These are phyloP conservation scores for Galaxea fascicularis DNA, from an alignment of 92 coral and sea anemone genomes.

Conservation along the genomic window DNA sequence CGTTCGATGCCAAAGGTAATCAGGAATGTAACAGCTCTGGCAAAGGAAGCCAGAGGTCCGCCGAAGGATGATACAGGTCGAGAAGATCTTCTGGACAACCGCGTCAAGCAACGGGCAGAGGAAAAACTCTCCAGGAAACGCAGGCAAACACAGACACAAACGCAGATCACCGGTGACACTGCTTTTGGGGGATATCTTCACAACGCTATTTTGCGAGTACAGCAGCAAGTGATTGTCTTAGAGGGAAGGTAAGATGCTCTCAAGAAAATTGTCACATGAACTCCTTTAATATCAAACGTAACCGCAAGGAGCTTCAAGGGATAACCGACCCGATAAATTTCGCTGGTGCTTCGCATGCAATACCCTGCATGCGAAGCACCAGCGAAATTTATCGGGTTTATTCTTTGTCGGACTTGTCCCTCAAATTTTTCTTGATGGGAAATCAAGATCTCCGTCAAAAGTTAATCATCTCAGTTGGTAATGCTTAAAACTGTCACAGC, in stretches of 20 bases:
- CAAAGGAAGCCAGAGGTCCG: constrained; percentile 5
- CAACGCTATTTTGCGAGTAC: constrained; percentile 49
- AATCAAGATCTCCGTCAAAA: no score
- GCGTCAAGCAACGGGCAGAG: background rate
- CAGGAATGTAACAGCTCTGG: background rate
- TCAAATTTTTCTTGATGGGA: no score
- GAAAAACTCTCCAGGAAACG: constrained; percentile 23
- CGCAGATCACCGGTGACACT: constrained; percentile 12
- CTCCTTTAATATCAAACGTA: background rate
- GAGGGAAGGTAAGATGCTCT: constrained; percentile 25
- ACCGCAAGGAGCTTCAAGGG: no score
- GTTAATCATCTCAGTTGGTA: no score
- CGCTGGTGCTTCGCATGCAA: no score
- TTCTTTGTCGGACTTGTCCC: no score
- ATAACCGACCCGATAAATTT: no score
- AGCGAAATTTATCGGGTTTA: no score
- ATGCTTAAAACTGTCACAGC: no score
- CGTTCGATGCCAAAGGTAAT: background rate
- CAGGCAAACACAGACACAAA: background rate
- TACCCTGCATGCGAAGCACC: no score
- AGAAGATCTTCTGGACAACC: background rate
- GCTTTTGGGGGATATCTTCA: constrained; percentile 55
- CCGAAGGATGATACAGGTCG: constrained; percentile 10
- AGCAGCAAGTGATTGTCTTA: constrained; percentile 46
- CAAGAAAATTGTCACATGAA: background rate